Evolutionary conservation across 2,888 invertebrate genomes (phyloP).

Genomic region (Hydropsyche betteni): DNA sequence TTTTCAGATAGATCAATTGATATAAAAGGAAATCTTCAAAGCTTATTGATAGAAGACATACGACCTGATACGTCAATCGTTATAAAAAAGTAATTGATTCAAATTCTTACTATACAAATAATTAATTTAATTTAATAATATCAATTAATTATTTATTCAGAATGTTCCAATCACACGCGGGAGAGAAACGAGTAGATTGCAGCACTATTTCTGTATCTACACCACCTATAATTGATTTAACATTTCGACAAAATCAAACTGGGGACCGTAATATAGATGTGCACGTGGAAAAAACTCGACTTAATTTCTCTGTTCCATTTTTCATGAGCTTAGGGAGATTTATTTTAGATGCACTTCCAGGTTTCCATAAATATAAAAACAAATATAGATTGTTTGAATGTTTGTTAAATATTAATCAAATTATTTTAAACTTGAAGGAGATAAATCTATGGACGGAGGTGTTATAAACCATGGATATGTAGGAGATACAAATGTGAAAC

Average conservation of each 20-base stretch:
- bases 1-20: conserved; percentile 76
- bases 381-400: not conserved
- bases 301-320: conserved; percentile 80
- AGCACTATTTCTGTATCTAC: conserved; percentile 70
- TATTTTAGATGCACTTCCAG: conserved; percentile 70
- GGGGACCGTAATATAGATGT: conserved; percentile 74
- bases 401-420: not conserved
- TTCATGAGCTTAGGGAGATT: conserved; percentile 69
- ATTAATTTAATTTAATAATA: not conserved
- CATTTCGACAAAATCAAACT: conserved; percentile 70
- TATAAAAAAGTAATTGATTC: conserved; percentile 65
- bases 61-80: conserved; percentile 71
- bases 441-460: conserved; percentile 71
- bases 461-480: conserved; percentile 79
- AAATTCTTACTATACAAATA: conserved; percentile 24
- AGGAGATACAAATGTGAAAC: conserved; percentile 62
- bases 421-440: conserved; percentile 57
- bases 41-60: conserved; percentile 75
- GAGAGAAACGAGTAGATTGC: conserved; percentile 66
- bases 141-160: conserved; percentile 58
- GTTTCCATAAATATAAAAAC: conserved; percentile 52
- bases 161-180: conserved; percentile 73
- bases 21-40: conserved; percentile 75
- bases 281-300: conserved; percentile 75
- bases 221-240: conserved; percentile 77